phyloP scores from a whole-genome alignment of 2,797 vertebrate genomes.

The Dromococcyx pavoninus region DNA sequence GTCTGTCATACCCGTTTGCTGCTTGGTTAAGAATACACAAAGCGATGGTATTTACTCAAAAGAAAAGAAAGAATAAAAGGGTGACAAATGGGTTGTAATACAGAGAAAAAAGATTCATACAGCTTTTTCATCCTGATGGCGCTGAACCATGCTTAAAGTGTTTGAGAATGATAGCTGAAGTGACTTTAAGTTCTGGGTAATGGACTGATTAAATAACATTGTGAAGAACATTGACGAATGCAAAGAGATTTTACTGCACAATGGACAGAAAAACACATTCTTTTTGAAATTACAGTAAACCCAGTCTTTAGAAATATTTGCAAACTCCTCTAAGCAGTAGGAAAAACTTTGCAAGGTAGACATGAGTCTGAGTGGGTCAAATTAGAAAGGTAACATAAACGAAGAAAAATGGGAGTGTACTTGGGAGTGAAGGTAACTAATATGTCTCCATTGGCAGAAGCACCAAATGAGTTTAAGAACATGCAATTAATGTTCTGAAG shows the following conservation, averaged over 20 bases:
- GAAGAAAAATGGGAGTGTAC: background rate
- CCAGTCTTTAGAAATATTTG: background rate
- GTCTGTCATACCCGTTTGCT: background rate
- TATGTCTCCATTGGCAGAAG: fast-evolving
- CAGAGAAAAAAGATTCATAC: background rate
- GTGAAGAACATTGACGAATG: background rate
- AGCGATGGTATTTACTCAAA: background rate
- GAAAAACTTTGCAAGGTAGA: background rate
- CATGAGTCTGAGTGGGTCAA: background rate
- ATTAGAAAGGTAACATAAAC: background rate
- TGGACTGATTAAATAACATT: background rate
- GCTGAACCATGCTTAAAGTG: background rate
- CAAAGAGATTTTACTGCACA: background rate
- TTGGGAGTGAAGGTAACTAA: background rate
- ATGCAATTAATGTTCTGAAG: background rate
- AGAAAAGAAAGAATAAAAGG: background rate
- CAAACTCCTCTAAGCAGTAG: background rate
- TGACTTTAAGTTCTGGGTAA: background rate
- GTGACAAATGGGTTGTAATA: background rate
- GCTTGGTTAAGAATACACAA: background rate
- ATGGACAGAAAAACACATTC: background rate
- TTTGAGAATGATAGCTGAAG: background rate
- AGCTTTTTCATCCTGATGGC: background rate
- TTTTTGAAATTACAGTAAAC: background rate
- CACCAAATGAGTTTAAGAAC: background rate